These are phyloP conservation scores for Propithecus coquereli DNA, from an alignment of 2,113 vertebrate species.

Conservation along the genomic window DNA sequence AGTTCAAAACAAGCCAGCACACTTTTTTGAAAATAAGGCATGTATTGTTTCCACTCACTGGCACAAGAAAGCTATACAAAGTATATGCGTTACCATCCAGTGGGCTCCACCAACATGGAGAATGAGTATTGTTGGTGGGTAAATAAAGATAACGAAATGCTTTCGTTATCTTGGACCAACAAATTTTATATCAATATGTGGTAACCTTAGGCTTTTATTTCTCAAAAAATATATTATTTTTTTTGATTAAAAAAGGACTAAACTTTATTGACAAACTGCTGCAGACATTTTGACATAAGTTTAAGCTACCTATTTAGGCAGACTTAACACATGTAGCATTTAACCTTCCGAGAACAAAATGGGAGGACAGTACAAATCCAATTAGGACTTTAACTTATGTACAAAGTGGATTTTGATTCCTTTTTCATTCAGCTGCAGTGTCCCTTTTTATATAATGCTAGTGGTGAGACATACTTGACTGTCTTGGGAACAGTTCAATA, in stretches of 20 bases:
- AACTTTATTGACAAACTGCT: constrained; percentile 98
- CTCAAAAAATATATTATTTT: no score
- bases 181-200: no score
- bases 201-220: no score
- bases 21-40: no score
- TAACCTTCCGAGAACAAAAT: constrained; percentile 87
- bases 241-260: constrained; percentile 95
- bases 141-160: no score
- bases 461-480: constrained; percentile 86
- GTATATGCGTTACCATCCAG: no score
- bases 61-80: no score
- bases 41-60: no score
- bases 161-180: no score
- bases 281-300: constrained; percentile 94
- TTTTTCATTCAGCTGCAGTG: constrained; percentile 87
- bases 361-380: constrained; percentile 90
- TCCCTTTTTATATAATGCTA: constrained; percentile 88
- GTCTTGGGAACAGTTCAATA: constrained; percentile 65
- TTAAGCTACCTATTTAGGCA: constrained; percentile 98
- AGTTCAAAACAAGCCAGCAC: no score
- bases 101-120: no score
- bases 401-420: constrained; percentile 86
- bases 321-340: constrained; percentile 94
- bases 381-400: constrained; percentile 90
- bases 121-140: no score